These are phyloP conservation scores for Numida meleagris DNA, from an alignment of 2,113 vertebrate species.

Conservation along the genomic window DNA sequence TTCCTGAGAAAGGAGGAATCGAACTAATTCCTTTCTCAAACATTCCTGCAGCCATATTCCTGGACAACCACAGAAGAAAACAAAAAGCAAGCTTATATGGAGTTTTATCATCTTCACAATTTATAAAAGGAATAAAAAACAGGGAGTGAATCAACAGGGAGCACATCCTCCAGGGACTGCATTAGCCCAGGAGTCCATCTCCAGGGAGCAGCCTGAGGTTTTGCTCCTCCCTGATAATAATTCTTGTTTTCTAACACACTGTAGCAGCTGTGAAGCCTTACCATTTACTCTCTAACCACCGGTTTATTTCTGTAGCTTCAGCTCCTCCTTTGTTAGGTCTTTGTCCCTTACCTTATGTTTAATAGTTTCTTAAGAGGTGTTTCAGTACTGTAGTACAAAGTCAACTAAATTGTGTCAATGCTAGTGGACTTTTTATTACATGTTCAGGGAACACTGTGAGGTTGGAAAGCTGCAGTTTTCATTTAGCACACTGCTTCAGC, in stretches of 20 bases:
- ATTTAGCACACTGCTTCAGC: slow-evolving; percentile 5
- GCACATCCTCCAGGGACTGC: background rate
- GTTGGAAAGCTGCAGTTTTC: slow-evolving; percentile 29
- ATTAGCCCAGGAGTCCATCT: background rate
- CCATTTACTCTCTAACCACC: background rate
- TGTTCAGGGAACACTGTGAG: slow-evolving; percentile 27
- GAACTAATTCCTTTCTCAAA: background rate
- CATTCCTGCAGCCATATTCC: background rate
- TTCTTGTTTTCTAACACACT: background rate
- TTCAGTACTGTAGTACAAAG: slow-evolving; percentile 17
- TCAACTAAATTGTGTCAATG: background rate
- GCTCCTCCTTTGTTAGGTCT: background rate
- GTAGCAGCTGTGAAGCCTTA: background rate
- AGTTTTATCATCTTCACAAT: background rate
- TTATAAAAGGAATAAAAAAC: background rate
- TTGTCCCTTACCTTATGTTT: background rate
- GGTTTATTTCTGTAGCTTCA: background rate
- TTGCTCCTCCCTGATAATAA: background rate
- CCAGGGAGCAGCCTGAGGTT: background rate
- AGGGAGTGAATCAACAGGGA: background rate
- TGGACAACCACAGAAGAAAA: background rate
- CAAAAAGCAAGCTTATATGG: background rate
- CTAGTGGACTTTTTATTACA: slow-evolving; percentile 24
- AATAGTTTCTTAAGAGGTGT: background rate
- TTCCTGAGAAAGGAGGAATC: background rate